Conservation (phyloP, 2,888 invertebrate species). For the Spisula solida region DNA sequence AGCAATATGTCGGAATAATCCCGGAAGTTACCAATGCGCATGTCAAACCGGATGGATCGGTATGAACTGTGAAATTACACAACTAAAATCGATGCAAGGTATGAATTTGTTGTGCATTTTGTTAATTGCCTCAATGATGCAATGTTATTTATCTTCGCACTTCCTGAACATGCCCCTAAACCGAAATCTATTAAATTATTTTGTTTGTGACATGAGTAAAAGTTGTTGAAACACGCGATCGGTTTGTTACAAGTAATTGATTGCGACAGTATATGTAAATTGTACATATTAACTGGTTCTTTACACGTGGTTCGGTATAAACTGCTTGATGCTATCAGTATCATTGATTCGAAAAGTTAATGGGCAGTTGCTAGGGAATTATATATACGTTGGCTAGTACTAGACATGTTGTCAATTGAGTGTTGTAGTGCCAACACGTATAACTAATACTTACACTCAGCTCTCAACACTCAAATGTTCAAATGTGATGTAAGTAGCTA, state of each 20-base stretch:
- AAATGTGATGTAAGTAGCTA: no score
- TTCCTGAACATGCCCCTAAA: no score
- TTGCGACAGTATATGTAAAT: neutral
- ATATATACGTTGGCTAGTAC: no score
- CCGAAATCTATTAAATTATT: neutral
- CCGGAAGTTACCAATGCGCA: conserved; percentile 71
- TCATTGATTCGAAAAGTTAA: neutral
- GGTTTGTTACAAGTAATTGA: neutral
- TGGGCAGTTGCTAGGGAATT: no score
- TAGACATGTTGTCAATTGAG: no score
- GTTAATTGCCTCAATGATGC: neutral
- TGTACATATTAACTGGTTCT: neutral
- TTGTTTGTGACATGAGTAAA: neutral
- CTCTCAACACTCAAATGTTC: no score
- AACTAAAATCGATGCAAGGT: conserved; percentile 23
- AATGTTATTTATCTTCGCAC: no score
- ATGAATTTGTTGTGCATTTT: neutral
- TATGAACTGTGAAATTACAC: conserved; percentile 69
- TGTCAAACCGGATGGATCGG: conserved; percentile 74
- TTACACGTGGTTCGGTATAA: neutral
- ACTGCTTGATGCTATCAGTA: neutral
- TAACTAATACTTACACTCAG: no score
- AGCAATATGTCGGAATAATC: conserved; percentile 68
- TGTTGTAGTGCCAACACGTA: no score
- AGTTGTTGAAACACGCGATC: neutral